These are phyloP conservation scores for Micrasema longulum DNA, from an alignment of 1,140 invertebrate species.

Conservation along the genomic window DNA sequence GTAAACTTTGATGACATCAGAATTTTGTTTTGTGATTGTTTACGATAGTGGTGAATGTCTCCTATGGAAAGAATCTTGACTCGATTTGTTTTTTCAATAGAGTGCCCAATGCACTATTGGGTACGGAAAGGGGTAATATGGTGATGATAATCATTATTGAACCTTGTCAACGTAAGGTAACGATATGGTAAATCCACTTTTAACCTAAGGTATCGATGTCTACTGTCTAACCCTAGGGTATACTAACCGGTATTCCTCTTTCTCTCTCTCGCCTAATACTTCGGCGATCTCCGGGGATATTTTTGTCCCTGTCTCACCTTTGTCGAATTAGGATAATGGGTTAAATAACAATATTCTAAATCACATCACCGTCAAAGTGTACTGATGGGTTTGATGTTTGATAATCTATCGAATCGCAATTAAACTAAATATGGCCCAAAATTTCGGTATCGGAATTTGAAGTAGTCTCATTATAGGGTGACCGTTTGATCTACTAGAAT, in stretches of 20 bases:
- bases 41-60: too few relatives aligned
- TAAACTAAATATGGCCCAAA: constrained; percentile 37
- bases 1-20: too few relatives aligned
- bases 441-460: constrained; percentile 29
- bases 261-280: constrained; percentile 27
- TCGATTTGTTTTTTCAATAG: too few relatives aligned
- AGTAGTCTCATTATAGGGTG: constrained; percentile 2
- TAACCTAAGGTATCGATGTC: constrained; percentile 42
- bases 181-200: neutral
- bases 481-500: too few relatives aligned
- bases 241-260: constrained; percentile 31
- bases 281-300: neutral
- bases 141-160: too few relatives aligned
- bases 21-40: too few relatives aligned
- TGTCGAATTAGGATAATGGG: constrained; percentile 44
- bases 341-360: constrained; percentile 47
- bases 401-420: constrained; percentile 49
- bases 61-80: too few relatives aligned
- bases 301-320: constrained; percentile 11
- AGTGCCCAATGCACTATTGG: too few relatives aligned
- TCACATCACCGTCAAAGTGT: constrained; percentile 40
- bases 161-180: too few relatives aligned
- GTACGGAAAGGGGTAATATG: too few relatives aligned
- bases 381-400: constrained; percentile 43
- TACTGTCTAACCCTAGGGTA: constrained; percentile 40